Base-by-base conservation (phyloP, 2,797 vertebrate genomes). In the Bovichtus variegatus region DNA sequence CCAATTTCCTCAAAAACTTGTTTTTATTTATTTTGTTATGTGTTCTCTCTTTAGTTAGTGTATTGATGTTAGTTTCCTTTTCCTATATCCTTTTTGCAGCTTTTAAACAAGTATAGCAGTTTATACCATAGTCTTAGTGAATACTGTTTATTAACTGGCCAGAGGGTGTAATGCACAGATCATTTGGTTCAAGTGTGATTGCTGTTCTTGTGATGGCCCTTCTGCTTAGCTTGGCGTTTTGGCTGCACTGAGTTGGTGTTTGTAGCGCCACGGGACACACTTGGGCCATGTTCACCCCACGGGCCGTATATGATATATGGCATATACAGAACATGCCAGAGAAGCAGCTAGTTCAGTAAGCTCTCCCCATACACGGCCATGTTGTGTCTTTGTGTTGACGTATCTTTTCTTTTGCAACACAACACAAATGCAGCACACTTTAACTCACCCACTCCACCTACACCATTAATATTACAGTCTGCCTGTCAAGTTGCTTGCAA, bases 1-100 rank as follows among this genome's bases (percentile, higher is more conserved):
- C 60, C 57, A 79, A 80, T 89, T 85, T 85, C 29, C 65, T 54
- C 44, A 44, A 73, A 53, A 84, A 62, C 9, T 4, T 25, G 0
- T 43, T 55, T 71, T 76, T 68, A 65, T 23, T 8, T 31, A 15
- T 16, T 41, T 66, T 80, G 76, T 71, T 60, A 61, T 62, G 43
- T n/a, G 40, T 65, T 87, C 25, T 67, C 49, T 74, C 40, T 73
- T 74, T 75, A 47, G 38, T 60, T 73, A 79, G 57, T 50, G 54
- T 68, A 66, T 72, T 75, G 9, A 71, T 57, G 34, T 74, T 78
- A 53, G 19, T 75, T 87, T 57, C 5, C 16, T 77, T 62, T 12
- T 31, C 25, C 5, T 38, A 9, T 23, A 55, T 83, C 3, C 16
- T 31, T n/a, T 60, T 43, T 70, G 15, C 13, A 11, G 7, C 8